Evolutionary conservation across 2,113 vertebrate genomes (phyloP), one percentile per base, ranked within the genome.

Genomic region (Dicrurus megarhynchus): DNA sequence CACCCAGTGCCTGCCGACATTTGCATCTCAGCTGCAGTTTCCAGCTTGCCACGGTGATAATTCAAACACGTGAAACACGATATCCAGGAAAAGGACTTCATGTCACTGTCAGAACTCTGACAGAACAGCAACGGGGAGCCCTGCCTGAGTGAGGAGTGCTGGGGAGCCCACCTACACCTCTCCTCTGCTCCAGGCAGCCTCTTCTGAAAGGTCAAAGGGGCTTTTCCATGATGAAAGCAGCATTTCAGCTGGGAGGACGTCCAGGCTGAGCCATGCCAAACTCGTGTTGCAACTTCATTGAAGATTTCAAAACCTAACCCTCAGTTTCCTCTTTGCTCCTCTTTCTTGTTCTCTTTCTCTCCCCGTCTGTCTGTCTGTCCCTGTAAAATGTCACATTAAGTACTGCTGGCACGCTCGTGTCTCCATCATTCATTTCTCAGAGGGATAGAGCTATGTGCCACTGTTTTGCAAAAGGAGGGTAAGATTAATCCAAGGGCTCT

Each of bases 301-400:
- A 93, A 49, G 86, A 93, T 97, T 96, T 96, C 92, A 95, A 95
- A 96, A 96, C 86, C 89, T 93, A 77, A 47, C 92, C 76, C 93
- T 96, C 73, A 37, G 89, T 78, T 96, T 95, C 84, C 91, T 96
- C 90, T 95, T 94, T 93, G 88, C 87, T 96, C 77, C 83, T 94
- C 88, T 96, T 94, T 93, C 95, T 87, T 82, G 82, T 69, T 76
- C 84, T 79, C 37, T 37, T 68, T 63, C 88, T 92, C 92, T 95
- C 83, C 60, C 84, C 68, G 52, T 74, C 75, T 70, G 77, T 61
- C 82, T 90, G 67, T 76, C 90, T 91, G 71, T 75, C 79, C 84
- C 90, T 50, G 64, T 59, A 64, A 92, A 96, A 73, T 49, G 41
- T 64, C 35, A 7, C 92, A 86, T 90, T 64, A 89, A 88, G 76